Base-by-base conservation (phyloP, 2,113 vertebrate genomes). In the Mastomys coucha region DNA sequence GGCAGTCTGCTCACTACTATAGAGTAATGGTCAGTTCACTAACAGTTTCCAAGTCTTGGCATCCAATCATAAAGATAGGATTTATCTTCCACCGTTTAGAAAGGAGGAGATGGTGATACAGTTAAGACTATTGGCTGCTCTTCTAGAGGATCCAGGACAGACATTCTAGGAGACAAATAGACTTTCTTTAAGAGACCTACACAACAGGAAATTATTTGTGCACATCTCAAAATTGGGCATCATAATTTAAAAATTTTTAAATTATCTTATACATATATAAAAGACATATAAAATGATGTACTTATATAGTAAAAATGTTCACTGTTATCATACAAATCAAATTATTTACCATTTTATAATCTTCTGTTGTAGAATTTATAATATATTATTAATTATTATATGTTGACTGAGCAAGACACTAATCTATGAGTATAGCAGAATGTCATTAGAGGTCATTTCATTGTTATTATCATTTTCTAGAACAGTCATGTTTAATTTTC, bases 81-180 rank as follows among this genome's bases (percentile, higher is more conserved):
- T 56, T 65, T 28, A 28, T 65, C 63, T 65, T 65, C 63, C 8
- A 65, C 63, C 24, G n/a, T 56, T 56, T 22, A 31, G 4, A n/a
- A 53, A 56, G n/a, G 33, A 56, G 19, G 2, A 13, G 5, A 22
- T 24, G 2, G 19, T 12, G 22, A 2, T 36, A 0, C 33, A 56
- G 5, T 56, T 81, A 81, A 56, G 33, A n/a, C 3, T 36, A n/a
- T 5, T 81, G 78, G 17, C 33, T 81, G 17, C 17, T 80, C 19
- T 56, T 24, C 33, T 24, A 22, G 78, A 56, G 33, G 49, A 56
- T 33, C 19, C 33, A 81, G 33, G 11, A 31, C 28, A 31, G 28
- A 67, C 28, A 67, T 67, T 67, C 28, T 67, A 67, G 65, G 6
- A 4, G 12, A 67, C 28, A 14, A 4, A 67, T 67, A 13, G 80